A percentile compares a stretch with the other conserved stretches of the same genome.
Conservation (phyloP, 2,113 vertebrate species). For the Dipodomys spectabilis region DNA sequence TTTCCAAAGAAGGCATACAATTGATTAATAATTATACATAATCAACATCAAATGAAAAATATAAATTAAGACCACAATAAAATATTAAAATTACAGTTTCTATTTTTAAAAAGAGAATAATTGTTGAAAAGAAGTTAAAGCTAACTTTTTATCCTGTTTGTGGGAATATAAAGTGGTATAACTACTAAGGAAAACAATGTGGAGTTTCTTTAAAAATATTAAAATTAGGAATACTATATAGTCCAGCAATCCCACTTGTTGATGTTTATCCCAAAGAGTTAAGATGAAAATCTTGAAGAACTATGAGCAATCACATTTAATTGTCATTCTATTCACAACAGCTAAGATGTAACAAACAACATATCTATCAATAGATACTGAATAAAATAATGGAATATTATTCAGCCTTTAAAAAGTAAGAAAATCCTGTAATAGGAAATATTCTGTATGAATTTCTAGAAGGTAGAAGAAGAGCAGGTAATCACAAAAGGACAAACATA, state of each 20-base stretch:
- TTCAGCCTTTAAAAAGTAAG: not conserved
- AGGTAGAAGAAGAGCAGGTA: no score
- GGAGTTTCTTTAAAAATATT: not conserved
- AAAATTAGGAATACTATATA: not conserved
- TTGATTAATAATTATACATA: not conserved
- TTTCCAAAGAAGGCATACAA: not conserved
- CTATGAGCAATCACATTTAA: not conserved
- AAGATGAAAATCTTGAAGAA: not conserved
- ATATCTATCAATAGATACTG: not conserved
- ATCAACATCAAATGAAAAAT: not conserved
- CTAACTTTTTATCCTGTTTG: not conserved
- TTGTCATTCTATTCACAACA: not conserved
- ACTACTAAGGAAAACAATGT: not conserved
- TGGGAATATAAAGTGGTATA: not conserved
- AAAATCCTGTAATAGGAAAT: not conserved
- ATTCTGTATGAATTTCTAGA: not conserved
- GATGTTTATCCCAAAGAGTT: not conserved
- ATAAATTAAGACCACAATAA: not conserved
- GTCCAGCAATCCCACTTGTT: no score
- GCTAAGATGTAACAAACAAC: not conserved
- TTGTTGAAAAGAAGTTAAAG: not conserved
- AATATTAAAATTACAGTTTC: not conserved
- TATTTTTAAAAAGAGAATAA: not conserved
- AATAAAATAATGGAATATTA: not conserved
- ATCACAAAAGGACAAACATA: not conserved